These are phyloP conservation scores for Drosophila tsacasi DNA, from an alignment of 1,140 invertebrate species.

Conservation along the genomic window DNA sequence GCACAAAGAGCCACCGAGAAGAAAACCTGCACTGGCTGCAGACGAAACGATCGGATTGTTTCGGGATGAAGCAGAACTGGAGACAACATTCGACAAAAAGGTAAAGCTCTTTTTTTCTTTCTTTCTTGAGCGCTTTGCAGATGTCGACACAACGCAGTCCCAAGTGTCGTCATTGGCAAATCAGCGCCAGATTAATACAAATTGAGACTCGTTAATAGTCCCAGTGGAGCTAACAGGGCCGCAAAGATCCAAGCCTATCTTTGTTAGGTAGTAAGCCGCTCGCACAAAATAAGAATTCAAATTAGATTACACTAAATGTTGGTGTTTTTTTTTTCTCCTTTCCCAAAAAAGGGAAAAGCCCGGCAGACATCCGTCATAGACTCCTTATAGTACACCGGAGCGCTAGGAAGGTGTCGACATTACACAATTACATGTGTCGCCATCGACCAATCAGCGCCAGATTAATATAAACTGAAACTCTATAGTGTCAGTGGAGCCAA, in stretches of 20 bases:
- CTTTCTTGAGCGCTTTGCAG: constrained; percentile 10
- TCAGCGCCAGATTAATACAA: constrained; percentile 57
- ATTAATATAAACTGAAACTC: no score
- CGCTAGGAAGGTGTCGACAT: no score
- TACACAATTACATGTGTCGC: no score
- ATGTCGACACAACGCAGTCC: background rate
- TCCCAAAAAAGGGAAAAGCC: background rate
- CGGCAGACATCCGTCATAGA: background rate
- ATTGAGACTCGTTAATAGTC: constrained; percentile 50
- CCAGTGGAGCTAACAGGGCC: constrained; percentile 80
- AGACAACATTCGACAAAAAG: constrained; percentile 69
- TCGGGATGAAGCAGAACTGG: constrained; percentile 50
- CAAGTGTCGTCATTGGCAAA: background rate
- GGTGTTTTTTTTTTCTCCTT: background rate
- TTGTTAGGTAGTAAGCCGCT: constrained; percentile 79
- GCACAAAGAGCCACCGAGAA: background rate
- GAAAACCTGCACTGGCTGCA: constrained; percentile 6
- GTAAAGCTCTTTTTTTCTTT: constrained; percentile 25
- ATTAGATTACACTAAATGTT: background rate
- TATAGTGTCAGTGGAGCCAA: no score
- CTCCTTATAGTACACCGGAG: no score
- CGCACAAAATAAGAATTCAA: constrained; percentile 34
- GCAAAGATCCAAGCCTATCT: constrained; percentile 74
- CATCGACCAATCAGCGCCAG: no score
- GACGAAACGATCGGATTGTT: constrained; percentile 52